Evolutionary conservation across 2,113 vertebrate genomes (phyloP).

Genomic region (Oxygymnocypris stewartii): DNA sequence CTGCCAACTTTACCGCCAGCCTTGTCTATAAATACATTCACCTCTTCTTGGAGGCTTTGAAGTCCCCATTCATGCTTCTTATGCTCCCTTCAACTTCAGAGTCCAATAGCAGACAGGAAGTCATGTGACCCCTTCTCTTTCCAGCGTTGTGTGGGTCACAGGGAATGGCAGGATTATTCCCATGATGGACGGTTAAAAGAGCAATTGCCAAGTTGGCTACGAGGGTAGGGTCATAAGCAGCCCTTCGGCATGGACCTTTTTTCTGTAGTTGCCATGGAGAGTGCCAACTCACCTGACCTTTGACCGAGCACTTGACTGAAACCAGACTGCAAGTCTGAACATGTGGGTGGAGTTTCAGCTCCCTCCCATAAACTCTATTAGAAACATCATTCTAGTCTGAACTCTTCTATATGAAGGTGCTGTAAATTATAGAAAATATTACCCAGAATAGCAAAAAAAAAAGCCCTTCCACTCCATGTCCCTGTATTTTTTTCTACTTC

Average conservation of each 20-base stretch:
- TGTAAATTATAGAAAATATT: conserved; percentile 48
- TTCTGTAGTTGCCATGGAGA: conserved; percentile 29
- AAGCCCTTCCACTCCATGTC: conserved; percentile 63
- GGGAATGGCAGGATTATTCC: conserved; percentile 19
- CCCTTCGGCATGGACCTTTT: not conserved
- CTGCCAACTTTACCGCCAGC: conserved; percentile 33
- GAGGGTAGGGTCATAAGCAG: not conserved
- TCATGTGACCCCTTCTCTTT: conserved; percentile 63
- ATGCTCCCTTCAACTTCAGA: conserved; percentile 24
- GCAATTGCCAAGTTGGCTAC: not conserved
- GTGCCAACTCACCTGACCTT: conserved; percentile 11
- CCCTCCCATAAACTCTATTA: not conserved
- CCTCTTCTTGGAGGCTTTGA: conserved; percentile 45
- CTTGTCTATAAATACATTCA: conserved; percentile 51
- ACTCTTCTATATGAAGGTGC: not conserved
- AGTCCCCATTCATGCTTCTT: conserved; percentile 36
- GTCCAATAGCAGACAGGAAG: conserved; percentile 65
- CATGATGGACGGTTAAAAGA: conserved; percentile 22
- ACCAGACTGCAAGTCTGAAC: conserved; percentile 20
- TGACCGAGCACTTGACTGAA: conserved; percentile 35
- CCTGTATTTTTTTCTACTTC: conserved; percentile 36
- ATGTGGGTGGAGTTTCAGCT: not conserved
- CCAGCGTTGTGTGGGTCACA: conserved; percentile 59
- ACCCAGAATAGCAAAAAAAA: conserved; percentile 46
- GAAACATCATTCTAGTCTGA: not conserved